These are phyloP conservation scores for Sphaerophoria taeniata DNA, from an alignment of 2,888 invertebrate genomes.

Conservation along the genomic window DNA sequence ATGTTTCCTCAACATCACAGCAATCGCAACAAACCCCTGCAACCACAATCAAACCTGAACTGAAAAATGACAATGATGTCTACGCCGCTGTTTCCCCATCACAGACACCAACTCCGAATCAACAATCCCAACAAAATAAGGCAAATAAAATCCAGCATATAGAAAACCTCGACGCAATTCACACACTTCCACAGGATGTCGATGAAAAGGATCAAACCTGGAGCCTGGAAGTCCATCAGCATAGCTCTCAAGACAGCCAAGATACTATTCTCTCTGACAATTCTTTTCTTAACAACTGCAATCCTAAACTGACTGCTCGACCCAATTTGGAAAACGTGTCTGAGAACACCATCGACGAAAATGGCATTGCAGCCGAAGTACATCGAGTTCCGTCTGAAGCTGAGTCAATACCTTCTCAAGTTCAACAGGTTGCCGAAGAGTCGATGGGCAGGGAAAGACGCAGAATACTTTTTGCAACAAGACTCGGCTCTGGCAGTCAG, in stretches of 20 bases:
- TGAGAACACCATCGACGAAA: constrained; percentile 77
- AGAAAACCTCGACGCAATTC: constrained; percentile 85
- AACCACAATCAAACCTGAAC: constrained; percentile 41
- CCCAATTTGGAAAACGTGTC: constrained; percentile 77
- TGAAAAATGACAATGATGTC: background rate
- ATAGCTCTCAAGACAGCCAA: constrained; percentile 84
- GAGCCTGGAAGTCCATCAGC: constrained; percentile 81
- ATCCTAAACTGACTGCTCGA: constrained; percentile 74
- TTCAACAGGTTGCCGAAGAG: constrained; percentile 74
- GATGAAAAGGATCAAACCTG: constrained; percentile 78
- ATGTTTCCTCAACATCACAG: constrained; percentile 73
- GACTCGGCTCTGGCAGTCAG: constrained; percentile 86
- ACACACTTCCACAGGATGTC: constrained; percentile 84
- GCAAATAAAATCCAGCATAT: constrained; percentile 76
- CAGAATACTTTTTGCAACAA: constrained; percentile 87
- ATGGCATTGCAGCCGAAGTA: constrained; percentile 79
- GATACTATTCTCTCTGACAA: constrained; percentile 83
- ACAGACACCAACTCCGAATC: constrained; percentile 18
- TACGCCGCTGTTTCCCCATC: constrained; percentile 33
- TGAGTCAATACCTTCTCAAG: constrained; percentile 33
- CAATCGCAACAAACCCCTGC: background rate
- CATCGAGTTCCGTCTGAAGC: constrained; percentile 78
- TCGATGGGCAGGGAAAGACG: constrained; percentile 80
- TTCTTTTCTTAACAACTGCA: constrained; percentile 76
- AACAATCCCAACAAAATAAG: constrained; percentile 66